Base-by-base conservation (phyloP, 2,888 invertebrate species). In the Caenorhabditis sp. region DNA sequence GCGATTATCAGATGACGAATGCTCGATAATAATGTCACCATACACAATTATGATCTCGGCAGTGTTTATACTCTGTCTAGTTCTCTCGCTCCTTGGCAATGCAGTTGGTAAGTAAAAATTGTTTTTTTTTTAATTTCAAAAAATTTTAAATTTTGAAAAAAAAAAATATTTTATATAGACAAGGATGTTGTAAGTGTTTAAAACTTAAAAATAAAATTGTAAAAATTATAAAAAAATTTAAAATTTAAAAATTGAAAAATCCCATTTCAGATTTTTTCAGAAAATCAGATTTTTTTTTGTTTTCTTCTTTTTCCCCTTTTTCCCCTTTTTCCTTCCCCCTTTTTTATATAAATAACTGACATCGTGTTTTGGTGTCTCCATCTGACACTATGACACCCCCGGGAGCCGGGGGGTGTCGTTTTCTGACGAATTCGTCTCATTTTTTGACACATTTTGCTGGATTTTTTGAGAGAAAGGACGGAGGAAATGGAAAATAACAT, bases 31-130 rank as follows among this genome's bases (percentile, higher is more conserved):
- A 44, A 65, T 77, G 55, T 70, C 55, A 18, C 60, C 78, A n/a
- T 82, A 78, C 65, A 82, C 71, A 32, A 28, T 82, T 0, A 62
- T 71, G 53, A 71, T 82, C 15, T 69, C 72, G 0, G 40, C 60
- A 4, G 69, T 82, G 11, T 82, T 78, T n/a, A 13, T 64, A 3
- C 58, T 69, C 6, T 76, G 76, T 13, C 77, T 82, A 35, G 44
- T 78, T 24, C 65, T 82, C 13, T 82, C 82, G 8, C 74, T 82
- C 2, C 62, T 82, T 22, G 82, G 82, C n/a, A 82, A 82, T 61
- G 77, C 82, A 18, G 68, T 82, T 22, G 80, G 80, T 80, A 26
- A 62, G 69, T 77, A 4, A 9, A 32, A 32, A 32, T 32, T 11
- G 13, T 40, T 40, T 13, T 40, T 40, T 2, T 40, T 5, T 40